Evolutionary conservation across 2,888 invertebrate genomes (phyloP).

Genomic region (Coelogynopora nodosa): DNA sequence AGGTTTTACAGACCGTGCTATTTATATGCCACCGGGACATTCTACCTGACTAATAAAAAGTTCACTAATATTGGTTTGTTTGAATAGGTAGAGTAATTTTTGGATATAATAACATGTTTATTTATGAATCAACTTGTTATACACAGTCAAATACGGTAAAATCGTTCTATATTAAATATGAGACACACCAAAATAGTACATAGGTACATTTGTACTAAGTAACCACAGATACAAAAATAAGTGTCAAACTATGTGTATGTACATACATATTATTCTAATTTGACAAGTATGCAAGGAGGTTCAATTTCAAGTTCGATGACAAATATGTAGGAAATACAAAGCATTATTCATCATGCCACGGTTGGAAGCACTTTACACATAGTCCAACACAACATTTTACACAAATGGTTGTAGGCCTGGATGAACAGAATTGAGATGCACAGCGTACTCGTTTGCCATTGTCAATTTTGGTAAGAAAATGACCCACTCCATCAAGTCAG

Average conservation of each 20-base stretch:
- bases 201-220: background rate
- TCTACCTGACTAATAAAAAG: background rate
- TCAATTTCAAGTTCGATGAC: background rate
- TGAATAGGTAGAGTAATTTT: background rate
- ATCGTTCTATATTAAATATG: no score
- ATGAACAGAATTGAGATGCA: background rate
- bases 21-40: background rate
- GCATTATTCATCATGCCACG: background rate
- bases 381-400: background rate
- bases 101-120: background rate
- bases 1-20: background rate
- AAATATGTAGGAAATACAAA: no score
- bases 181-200: background rate
- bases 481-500: background rate
- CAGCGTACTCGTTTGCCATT: background rate
- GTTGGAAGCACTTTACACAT: background rate
- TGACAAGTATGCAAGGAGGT: background rate
- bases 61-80: background rate
- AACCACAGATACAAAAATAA: background rate
- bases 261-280: background rate
- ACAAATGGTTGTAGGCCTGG: background rate
- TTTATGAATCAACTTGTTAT: background rate
- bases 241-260: background rate
- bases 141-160: background rate
- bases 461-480: background rate